Percentiles rank a stretch among this genome's conserved stretches.
These are phyloP conservation scores for Sarcophaga subvicina DNA, from an alignment of 2,888 invertebrate species.

Conservation along the genomic window DNA sequence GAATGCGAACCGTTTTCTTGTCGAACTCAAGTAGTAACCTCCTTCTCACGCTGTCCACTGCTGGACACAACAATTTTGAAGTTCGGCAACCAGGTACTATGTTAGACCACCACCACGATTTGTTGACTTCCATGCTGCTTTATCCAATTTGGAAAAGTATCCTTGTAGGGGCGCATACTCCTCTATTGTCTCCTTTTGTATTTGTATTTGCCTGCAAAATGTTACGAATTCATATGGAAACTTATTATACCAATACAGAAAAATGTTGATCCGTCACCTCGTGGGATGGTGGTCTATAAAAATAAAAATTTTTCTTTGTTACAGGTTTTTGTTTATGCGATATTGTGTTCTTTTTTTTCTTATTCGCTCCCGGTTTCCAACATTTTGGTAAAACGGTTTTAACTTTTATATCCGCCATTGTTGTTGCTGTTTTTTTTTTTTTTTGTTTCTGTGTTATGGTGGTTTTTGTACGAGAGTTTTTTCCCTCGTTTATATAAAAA, in stretches of 20 bases:
- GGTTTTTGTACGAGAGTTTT: constrained; percentile 34
- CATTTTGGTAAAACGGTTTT: constrained; percentile 66
- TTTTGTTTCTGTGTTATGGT: constrained; percentile 36
- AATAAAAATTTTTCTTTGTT: constrained; percentile 46
- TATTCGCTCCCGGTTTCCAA: constrained; percentile 8
- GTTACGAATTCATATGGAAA: constrained; percentile 30
- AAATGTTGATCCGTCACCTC: constrained; percentile 30
- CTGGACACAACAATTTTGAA: too few relatives aligned
- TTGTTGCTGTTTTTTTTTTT: constrained; percentile 52
- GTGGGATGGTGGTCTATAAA: constrained; percentile 40
- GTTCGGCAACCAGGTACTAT: too few relatives aligned
- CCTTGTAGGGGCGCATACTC: too few relatives aligned
- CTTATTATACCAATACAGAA: constrained; percentile 25
- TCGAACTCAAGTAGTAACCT: too few relatives aligned
- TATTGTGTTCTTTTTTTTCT: background rate
- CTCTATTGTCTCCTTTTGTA: too few relatives aligned
- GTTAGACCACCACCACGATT: too few relatives aligned
- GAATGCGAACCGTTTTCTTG: too few relatives aligned
- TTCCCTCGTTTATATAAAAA: background rate
- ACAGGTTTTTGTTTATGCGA: constrained; percentile 4
- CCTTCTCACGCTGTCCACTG: too few relatives aligned
- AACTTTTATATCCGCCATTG: constrained; percentile 68
- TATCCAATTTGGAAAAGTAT: too few relatives aligned
- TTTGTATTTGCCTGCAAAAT: constrained; percentile 2
- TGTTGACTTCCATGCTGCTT: too few relatives aligned